A percentile compares a stretch with the other conserved stretches of the same genome.
Evolutionary conservation across 2,113 vertebrate genomes (phyloP).

Genomic region (Tachysurus fulvidraco): DNA sequence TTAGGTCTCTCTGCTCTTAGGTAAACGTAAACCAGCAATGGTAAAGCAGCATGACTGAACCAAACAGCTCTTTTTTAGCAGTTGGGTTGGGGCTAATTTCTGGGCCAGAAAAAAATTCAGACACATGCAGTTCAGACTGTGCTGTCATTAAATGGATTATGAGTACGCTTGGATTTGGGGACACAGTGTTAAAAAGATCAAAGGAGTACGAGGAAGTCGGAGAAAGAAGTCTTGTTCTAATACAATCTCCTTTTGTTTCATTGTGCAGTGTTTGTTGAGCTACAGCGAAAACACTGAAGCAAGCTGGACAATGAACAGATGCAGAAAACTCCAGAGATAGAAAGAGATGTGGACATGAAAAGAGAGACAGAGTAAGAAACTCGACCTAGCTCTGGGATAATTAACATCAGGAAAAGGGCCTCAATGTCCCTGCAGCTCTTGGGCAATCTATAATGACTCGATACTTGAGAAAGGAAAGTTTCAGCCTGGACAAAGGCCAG

Average conservation of each 20-base stretch:
- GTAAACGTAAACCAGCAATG: too few species aligned
- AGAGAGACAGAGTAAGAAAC: not conserved
- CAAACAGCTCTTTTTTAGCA: too few species aligned
- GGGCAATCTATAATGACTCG: not conserved
- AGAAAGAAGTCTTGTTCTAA: not conserved
- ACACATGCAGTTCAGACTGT: not conserved
- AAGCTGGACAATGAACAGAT: not conserved
- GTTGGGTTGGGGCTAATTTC: not conserved
- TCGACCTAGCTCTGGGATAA: not conserved
- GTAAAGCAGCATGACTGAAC: too few species aligned
- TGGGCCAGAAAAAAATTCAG: not conserved
- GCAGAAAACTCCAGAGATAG: not conserved
- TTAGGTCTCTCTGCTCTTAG: too few species aligned
- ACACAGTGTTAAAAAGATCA: not conserved
- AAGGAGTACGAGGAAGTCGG: not conserved
- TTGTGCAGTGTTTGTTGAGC: not conserved
- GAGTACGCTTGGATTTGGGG: not conserved
- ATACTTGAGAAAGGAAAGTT: constrained; percentile 26
- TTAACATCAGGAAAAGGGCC: not conserved
- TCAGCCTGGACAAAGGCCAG: not conserved
- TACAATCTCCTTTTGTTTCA: not conserved
- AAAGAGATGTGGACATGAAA: not conserved
- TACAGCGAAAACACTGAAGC: not conserved
- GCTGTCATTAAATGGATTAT: not conserved
- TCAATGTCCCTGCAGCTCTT: not conserved